Evolutionary conservation across 2,113 vertebrate species (phyloP).

Genomic region (Neomonachus schauinslandi): DNA sequence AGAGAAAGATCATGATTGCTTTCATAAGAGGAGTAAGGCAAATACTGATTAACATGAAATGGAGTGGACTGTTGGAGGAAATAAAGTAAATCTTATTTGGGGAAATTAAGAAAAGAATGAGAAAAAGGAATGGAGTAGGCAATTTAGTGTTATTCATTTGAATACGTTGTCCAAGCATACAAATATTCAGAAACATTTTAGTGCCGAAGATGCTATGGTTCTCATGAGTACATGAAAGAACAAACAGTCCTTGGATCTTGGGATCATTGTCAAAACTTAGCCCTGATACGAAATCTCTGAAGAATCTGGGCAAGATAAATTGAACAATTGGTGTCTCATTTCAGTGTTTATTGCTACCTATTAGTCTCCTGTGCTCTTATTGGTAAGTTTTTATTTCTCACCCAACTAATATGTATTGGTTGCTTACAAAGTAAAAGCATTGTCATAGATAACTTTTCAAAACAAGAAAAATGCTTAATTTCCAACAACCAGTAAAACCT

Average conservation of each 20-base stretch:
- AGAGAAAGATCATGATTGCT: neutral
- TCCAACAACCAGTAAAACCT: neutral
- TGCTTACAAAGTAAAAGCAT: neutral
- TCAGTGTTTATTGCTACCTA: neutral
- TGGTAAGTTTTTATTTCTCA: neutral
- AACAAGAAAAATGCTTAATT: neutral
- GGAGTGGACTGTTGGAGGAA: neutral
- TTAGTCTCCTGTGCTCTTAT: slow-evolving; percentile 16
- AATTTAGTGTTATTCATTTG: slow-evolving; percentile 3
- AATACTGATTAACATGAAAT: neutral
- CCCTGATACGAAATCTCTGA: neutral
- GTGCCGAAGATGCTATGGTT: neutral
- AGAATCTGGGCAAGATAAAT: neutral
- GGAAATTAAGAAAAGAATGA: slow-evolving; percentile 37
- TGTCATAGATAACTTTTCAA: neutral
- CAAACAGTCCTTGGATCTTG: neutral
- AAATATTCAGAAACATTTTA: slow-evolving; percentile 11
- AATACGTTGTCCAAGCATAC: neutral
- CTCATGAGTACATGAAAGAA: neutral
- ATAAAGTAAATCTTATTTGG: slow-evolving; percentile 41
- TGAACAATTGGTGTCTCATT: neutral
- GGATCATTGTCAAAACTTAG: neutral
- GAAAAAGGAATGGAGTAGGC: neutral
- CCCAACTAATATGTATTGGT: neutral
- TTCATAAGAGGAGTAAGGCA: neutral